These are phyloP conservation scores for Monomorium pharaonis DNA, from an alignment of 1,140 invertebrate species.

Conservation along the genomic window DNA sequence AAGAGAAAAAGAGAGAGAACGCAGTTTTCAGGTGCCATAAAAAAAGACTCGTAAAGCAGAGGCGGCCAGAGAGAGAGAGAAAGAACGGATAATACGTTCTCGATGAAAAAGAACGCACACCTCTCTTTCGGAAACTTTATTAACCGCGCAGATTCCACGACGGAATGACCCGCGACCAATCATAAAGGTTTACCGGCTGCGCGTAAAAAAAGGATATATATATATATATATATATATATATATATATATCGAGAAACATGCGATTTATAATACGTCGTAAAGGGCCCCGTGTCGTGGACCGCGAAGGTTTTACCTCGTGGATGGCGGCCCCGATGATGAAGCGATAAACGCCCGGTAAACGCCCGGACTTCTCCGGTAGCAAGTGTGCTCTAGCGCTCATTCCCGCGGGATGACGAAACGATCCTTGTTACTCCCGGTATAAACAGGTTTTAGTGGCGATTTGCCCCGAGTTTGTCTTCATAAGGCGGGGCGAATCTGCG, in stretches of 20 bases:
- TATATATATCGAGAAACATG: constrained; percentile 26
- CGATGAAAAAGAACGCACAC: constrained; percentile 7
- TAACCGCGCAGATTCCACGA: constrained; percentile 59
- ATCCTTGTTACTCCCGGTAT: constrained; percentile 23
- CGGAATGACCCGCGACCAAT: constrained; percentile 33
- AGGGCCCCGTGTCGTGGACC: not conserved
- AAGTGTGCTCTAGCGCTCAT: not conserved
- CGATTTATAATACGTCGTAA: constrained; percentile 51
- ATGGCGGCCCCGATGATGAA: constrained; percentile 25
- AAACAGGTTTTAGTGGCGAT: constrained; percentile 37
- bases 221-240: too few species aligned
- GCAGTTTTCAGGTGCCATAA: constrained; percentile 64
- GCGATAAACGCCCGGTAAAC: constrained; percentile 41
- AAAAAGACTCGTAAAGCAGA: constrained; percentile 63
- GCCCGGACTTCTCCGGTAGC: not conserved
- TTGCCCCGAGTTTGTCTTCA: constrained; percentile 18
- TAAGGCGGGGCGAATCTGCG: not conserved
- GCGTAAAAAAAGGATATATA: too few species aligned
- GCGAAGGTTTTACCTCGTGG: constrained; percentile 23
- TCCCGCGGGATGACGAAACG: constrained; percentile 24
- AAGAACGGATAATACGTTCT: not conserved
- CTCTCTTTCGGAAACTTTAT: constrained; percentile 58
- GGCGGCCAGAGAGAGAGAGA: not conserved
- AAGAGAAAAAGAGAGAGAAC: not conserved
- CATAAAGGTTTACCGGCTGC: constrained; percentile 55